Percentiles rank a stretch among this genome's conserved stretches.
phyloP scores from a whole-genome alignment of 2,888 invertebrate species.

The Pseudococcus viburni region DNA sequence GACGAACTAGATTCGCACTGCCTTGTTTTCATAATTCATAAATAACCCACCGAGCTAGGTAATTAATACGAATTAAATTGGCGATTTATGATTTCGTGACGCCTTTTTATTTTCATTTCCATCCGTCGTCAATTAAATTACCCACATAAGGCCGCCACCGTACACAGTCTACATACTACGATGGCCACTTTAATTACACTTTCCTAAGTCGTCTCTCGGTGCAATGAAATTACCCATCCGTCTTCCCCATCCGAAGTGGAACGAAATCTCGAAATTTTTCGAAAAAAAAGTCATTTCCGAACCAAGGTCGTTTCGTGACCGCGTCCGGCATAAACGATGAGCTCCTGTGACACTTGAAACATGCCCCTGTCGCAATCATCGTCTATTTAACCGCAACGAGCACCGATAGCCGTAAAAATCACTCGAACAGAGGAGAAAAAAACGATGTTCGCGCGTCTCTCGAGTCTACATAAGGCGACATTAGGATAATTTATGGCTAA shows the following conservation, averaged over 20 bases:
- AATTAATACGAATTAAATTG: slow-evolving; percentile 43
- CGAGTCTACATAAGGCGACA: neutral
- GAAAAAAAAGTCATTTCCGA: neutral
- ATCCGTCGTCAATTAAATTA: slow-evolving; percentile 10
- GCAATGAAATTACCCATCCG: neutral
- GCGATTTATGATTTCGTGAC: slow-evolving; percentile 45
- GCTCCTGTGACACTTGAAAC: neutral
- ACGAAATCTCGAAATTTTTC: neutral
- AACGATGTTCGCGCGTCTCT: slow-evolving; percentile 7
- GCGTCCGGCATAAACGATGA: neutral
- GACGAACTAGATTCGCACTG: neutral
- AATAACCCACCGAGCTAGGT: neutral
- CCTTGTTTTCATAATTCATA: slow-evolving; percentile 48
- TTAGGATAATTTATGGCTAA: slow-evolving; percentile 54
- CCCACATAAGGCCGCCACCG: neutral
- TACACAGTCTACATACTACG: slow-evolving; percentile 38
- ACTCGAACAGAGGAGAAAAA: slow-evolving; percentile 42
- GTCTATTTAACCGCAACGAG: neutral
- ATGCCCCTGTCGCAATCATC: neutral
- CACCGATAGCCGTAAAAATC: slow-evolving; percentile 10
- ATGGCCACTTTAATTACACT: slow-evolving; percentile 35
- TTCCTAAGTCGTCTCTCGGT: neutral
- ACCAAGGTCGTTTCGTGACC: neutral
- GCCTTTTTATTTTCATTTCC: neutral
- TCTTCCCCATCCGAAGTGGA: no score